Base-by-base conservation (phyloP, 2,888 invertebrate genomes). In the Drosophila prolongata region DNA sequence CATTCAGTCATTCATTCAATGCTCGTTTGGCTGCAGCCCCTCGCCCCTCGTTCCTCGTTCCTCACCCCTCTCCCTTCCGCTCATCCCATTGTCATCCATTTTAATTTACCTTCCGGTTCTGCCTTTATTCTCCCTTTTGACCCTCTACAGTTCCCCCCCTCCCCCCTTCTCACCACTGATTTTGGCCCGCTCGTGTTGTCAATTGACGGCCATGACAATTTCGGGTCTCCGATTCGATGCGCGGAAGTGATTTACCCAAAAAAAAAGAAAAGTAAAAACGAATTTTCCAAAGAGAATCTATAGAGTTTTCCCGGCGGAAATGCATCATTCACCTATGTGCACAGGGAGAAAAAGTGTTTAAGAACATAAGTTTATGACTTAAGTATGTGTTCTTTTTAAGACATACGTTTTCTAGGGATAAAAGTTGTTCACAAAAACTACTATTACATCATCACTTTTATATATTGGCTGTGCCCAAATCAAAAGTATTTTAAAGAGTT, bases 131-230 rank as follows among this genome's bases (percentile, higher is more conserved):
- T 57, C 66, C 65, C 65, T 73, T 72, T 69, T 49, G 58, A 57
- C 72, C 55, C 73, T 52, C 42, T n/a, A 11, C 27, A 43, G 24
- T 3, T 13, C 49, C 30, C 16, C 27, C 43, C 38, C 13, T 19
- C 13, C 13, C 42, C 40, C 53, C 34, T 24, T 16, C 52, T n/a
- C 19, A 19, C 13, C 44, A 8, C 27, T 16, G 47, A n/a, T 27
- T 37, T 38, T 35, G 5, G 19, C 11, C 24, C 57, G 75, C 69
- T 79, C 78, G 79, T 82, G 82, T 83, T 80, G 55, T 79, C 84
- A 75, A 78, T 82, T 87, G 82, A 87, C 85, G 85, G 79, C 85
- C 85, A 85, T 85, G 83, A 87, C 87, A 87, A 85, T 87, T 87
- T 83, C 79, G 80, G 70, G 70, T 70, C 71, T 58, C 69, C 70